Evolutionary conservation across 1,140 invertebrate genomes (phyloP).

Genomic region (Bicyclus anynana): DNA sequence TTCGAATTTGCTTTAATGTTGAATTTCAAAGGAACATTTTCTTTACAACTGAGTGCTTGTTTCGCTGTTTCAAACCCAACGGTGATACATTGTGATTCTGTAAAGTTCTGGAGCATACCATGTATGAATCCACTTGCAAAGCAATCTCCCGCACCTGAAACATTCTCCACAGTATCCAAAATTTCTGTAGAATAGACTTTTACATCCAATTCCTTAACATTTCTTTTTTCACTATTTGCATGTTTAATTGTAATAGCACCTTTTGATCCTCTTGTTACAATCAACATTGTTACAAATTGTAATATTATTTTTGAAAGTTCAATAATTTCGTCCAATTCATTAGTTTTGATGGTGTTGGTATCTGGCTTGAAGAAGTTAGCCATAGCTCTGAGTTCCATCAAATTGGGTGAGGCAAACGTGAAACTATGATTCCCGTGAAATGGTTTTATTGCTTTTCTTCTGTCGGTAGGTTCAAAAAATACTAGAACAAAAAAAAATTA

Average conservation of each 20-base stretch:
- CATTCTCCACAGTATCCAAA: conserved; percentile 76
- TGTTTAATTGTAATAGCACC: conserved; percentile 75
- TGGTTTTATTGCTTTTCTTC: conserved; percentile 56
- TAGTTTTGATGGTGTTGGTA: conserved; percentile 10
- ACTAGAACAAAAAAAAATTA: conserved; percentile 53
- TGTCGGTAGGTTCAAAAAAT: conserved; percentile 67
- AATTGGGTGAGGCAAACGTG: conserved; percentile 84
- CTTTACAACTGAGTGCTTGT: conserved; percentile 69
- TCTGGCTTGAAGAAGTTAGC: conserved; percentile 52
- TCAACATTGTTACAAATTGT: conserved; percentile 41
- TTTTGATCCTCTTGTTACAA: conserved; percentile 78
- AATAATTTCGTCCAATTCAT: conserved; percentile 70
- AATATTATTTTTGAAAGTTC: conserved; percentile 46
- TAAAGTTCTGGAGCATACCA: conserved; percentile 65
- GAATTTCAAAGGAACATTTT: conserved; percentile 65
- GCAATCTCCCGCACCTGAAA: conserved; percentile 82
- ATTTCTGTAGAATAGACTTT: conserved; percentile 70
- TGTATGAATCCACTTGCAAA: conserved; percentile 80
- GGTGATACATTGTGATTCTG: conserved; percentile 73
- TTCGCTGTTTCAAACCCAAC: conserved; percentile 78
- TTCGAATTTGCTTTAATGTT: background rate
- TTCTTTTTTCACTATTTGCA: conserved; percentile 20
- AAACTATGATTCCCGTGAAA: conserved; percentile 48
- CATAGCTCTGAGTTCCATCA: conserved; percentile 82
- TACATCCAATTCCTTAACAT: conserved; percentile 25